A percentile compares a stretch with the other conserved stretches of the same genome.
phyloP scores from a whole-genome alignment of 92 coral and sea anemone species.

The Ricordea florida region DNA sequence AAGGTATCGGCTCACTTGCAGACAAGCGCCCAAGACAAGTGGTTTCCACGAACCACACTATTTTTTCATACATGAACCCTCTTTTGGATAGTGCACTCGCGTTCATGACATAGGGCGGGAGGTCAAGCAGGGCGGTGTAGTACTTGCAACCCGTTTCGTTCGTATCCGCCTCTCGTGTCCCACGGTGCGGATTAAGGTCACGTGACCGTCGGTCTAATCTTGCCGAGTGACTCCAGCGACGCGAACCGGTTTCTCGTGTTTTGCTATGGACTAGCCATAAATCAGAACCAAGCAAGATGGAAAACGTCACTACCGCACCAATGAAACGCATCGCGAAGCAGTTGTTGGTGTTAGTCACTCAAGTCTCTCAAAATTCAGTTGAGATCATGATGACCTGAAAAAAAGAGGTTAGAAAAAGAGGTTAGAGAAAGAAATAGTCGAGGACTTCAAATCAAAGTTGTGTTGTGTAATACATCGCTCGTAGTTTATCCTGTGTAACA shows the following conservation, averaged over 20 bases:
- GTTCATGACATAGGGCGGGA: conserved; percentile 33
- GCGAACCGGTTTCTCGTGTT: neutral
- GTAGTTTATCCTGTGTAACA: too few species aligned
- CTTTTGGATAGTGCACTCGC: neutral
- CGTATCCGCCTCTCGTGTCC: neutral
- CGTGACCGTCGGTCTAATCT: neutral
- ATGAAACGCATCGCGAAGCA: neutral
- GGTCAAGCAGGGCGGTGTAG: conserved; percentile 4
- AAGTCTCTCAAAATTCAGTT: too few species aligned
- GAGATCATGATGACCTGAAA: too few species aligned
- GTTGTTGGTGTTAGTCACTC: too few species aligned
- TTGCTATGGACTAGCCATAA: neutral
- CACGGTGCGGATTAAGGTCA: neutral
- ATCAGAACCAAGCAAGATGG: neutral
- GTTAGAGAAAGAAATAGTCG: too few species aligned
- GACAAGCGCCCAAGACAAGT: neutral
- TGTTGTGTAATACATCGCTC: too few species aligned
- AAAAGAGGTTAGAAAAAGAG: too few species aligned
- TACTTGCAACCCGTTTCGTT: neutral
- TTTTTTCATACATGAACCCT: neutral
- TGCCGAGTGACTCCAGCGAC: too few species aligned
- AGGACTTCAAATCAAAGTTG: too few species aligned
- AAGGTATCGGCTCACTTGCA: neutral
- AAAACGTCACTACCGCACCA: neutral
- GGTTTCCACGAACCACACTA: neutral